phyloP scores from a whole-genome alignment of 2,113 vertebrate genomes.

The Syngnathus typhle region DNA sequence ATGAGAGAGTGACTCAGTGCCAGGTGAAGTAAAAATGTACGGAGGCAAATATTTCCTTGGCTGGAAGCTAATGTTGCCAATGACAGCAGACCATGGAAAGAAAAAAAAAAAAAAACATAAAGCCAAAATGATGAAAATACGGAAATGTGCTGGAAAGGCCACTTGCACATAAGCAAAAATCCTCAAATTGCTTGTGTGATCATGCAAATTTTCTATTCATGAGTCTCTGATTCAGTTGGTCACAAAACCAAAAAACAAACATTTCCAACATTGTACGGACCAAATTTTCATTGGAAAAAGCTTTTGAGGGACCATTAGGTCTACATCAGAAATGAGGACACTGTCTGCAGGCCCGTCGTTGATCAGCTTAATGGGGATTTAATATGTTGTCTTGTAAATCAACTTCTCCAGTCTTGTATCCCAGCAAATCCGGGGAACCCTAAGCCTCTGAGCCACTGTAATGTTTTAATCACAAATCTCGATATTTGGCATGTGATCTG shows the following conservation, averaged over 20 bases:
- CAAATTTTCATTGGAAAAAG: constrained; percentile 20
- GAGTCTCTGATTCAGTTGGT: constrained; percentile 7
- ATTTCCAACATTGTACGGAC: constrained; percentile 20
- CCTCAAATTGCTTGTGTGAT: constrained; percentile 25
- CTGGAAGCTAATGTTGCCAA: constrained; percentile 52
- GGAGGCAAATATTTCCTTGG: constrained; percentile 32
- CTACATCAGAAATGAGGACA: constrained; percentile 45
- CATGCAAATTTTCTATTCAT: constrained; percentile 18
- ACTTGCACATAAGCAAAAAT: constrained; percentile 25
- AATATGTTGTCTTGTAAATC: constrained; percentile 54
- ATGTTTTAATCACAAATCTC: constrained; percentile 51
- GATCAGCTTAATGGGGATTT: constrained; percentile 64
- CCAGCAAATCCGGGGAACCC: constrained; percentile 46
- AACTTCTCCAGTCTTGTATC: constrained; percentile 57
- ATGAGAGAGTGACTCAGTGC: constrained; percentile 38
- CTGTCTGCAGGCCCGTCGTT: constrained; percentile 36
- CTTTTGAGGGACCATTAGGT: constrained; percentile 29
- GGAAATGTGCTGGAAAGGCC: constrained; percentile 24
- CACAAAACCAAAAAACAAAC: constrained; percentile 3
- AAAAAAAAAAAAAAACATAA: constrained; percentile 42
- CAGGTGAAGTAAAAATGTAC: constrained; percentile 53
- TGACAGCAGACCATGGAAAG: constrained; percentile 51
- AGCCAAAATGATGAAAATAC: constrained; percentile 38
- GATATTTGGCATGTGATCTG: constrained; percentile 45
- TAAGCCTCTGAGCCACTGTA: constrained; percentile 51